Base-by-base conservation (phyloP, 2,888 invertebrate species). In the Ernsta delagoae region DNA sequence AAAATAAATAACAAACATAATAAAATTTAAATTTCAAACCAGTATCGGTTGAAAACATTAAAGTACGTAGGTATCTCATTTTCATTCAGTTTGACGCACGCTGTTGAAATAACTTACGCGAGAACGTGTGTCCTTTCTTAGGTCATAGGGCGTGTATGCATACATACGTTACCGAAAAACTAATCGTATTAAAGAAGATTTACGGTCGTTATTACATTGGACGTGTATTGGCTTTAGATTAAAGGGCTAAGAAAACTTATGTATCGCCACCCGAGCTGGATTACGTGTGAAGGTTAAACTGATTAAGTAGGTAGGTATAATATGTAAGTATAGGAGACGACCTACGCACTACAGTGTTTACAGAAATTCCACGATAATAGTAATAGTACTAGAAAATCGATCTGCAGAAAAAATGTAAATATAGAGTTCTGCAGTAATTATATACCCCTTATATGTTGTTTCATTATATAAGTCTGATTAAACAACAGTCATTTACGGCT, bases 211-310 rank as follows among this genome's bases (percentile, higher is more conserved):
- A 45, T 62, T 62, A 8, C n/a, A 12, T 64, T 64, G 31, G 16
- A 39, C 48, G 8, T 4, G 50, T 50, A 50, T 34, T 24, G 9
- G 34, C 24, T n/a, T 54, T 11, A 60, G 16, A 54, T 54, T 53
- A 53, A 48, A 66, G 53, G 53, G 39, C 66, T 60, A 24, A 66
- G 66, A 66, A 66, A 60, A 60, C 53, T 43, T 60, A 66, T 24
- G 48, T 66, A 66, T 12, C n/a, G 45, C 45, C 45, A 4, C n/a
- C 53, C 53, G 43, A 43, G n/a, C 24, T 59, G 59, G 39, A n/a
- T 53, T 54, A 56, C 61, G 61, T 67, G 60, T 34, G 65, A 70
- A 70, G 65, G 61, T 62, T 65, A 65, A 65, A 70, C 65, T 61
- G 60, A 70, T 65, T 70, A 50, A 6, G 12, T 31, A 11, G 11